Evolutionary conservation across 1,140 invertebrate species (phyloP).

Genomic region (Meloidogyne exigua): DNA sequence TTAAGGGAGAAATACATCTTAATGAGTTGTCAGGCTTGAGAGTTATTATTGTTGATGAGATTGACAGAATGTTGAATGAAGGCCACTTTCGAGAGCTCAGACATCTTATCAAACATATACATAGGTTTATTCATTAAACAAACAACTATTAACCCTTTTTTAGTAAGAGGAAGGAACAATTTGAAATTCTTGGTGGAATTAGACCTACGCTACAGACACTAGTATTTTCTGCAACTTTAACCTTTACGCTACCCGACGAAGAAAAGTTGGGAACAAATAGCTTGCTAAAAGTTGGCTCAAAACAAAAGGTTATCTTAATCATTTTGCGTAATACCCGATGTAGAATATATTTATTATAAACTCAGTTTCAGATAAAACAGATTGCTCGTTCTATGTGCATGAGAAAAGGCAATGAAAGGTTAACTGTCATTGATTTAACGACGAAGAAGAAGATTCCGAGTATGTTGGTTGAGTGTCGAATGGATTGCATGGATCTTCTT

Average conservation of each 20-base stretch:
- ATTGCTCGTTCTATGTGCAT: conserved; percentile 70
- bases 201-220: conserved; percentile 76
- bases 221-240: conserved; percentile 94
- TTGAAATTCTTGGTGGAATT: neutral
- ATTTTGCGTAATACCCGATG: neutral
- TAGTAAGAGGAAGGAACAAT: conserved; percentile 53
- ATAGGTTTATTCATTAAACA: conserved; percentile 67
- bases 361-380: conserved; percentile 22
- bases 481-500: conserved; percentile 70
- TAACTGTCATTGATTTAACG: conserved; percentile 81
- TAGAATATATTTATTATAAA: too few relatives aligned
- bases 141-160: neutral
- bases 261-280: neutral
- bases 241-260: conserved; percentile 71
- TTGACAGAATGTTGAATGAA: conserved; percentile 93
- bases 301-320: conserved; percentile 16
- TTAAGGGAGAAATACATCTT: conserved; percentile 62
- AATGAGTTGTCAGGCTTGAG: conserved; percentile 66
- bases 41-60: conserved; percentile 92
- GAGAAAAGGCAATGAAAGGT: conserved; percentile 75
- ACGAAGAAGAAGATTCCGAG: conserved; percentile 73
- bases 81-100: conserved; percentile 92
- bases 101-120: conserved; percentile 77
- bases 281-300: neutral
- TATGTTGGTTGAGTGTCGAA: conserved; percentile 78